Conservation (phyloP, 2,888 invertebrate species). For the Oeneis ivallda region DNA sequence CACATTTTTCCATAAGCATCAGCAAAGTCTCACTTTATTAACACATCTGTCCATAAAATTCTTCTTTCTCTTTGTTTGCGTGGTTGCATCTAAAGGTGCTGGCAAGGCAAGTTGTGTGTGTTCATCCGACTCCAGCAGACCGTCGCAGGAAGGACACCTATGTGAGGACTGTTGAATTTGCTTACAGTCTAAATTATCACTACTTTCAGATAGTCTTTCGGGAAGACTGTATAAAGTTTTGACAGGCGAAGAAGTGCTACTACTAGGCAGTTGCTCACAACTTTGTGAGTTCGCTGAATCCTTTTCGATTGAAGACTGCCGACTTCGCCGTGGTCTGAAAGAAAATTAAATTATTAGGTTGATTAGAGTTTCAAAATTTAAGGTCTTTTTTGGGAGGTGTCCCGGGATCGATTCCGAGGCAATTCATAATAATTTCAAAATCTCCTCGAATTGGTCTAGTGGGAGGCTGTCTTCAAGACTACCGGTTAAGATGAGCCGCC, state of each 20-base stretch:
- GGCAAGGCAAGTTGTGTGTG: slow-evolving; percentile 81
- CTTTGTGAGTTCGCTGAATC: slow-evolving; percentile 69
- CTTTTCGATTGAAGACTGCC: slow-evolving; percentile 71
- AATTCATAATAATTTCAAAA: too few species aligned
- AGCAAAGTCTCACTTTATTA: slow-evolving; percentile 90
- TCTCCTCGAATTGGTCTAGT: too few species aligned
- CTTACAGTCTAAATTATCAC: slow-evolving; percentile 61
- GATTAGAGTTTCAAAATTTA: too few species aligned
- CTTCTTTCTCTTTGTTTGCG: slow-evolving; percentile 85
- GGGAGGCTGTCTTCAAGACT: too few species aligned
- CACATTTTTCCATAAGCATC: slow-evolving; percentile 62
- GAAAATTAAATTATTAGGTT: slow-evolving; percentile 3
- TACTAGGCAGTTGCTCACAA: slow-evolving; percentile 71
- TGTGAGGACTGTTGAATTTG: slow-evolving; percentile 63
- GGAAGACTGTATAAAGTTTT: slow-evolving; percentile 72
- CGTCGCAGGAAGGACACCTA: slow-evolving; percentile 84
- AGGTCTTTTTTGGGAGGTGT: too few species aligned
- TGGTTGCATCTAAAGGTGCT: slow-evolving; percentile 80
- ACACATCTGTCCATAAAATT: slow-evolving; percentile 93
- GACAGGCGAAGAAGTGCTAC: slow-evolving; percentile 70
- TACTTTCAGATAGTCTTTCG: slow-evolving; percentile 71
- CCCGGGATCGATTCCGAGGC: too few species aligned
- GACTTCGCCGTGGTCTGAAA: slow-evolving; percentile 72
- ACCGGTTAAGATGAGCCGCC: too few species aligned
- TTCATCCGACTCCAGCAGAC: slow-evolving; percentile 79